These are phyloP conservation scores for Hydriomena furcata DNA, from an alignment of 2,888 invertebrate species.

Conservation along the genomic window DNA sequence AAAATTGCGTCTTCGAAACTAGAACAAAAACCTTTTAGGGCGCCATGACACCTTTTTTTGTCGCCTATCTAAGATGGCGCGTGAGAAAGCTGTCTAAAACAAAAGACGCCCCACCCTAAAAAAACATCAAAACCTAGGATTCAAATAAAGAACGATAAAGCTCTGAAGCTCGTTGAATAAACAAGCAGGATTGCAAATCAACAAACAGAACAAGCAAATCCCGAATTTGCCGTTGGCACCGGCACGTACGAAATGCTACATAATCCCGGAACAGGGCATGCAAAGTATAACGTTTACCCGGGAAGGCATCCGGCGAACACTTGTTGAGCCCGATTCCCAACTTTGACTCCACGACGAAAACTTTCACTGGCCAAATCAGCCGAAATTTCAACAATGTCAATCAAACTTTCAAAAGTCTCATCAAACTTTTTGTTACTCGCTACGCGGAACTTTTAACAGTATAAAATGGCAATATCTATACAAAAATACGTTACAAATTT, in stretches of 20 bases:
- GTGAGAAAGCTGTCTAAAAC: slow-evolving; percentile 71
- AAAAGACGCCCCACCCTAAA: slow-evolving; percentile 78
- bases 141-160: slow-evolving; percentile 37
- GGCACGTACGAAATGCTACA: slow-evolving; percentile 50
- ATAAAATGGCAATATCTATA: slow-evolving; percentile 29
- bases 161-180: slow-evolving; percentile 39
- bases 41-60: slow-evolving; percentile 82
- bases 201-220: slow-evolving; percentile 56
- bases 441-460: slow-evolving; percentile 45
- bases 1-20: slow-evolving; percentile 39
- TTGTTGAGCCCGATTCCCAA: slow-evolving; percentile 73
- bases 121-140: slow-evolving; percentile 37
- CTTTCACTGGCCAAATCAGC: slow-evolving; percentile 49
- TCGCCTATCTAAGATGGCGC: slow-evolving; percentile 79
- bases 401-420: slow-evolving; percentile 40
- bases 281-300: slow-evolving; percentile 80
- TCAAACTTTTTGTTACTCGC: slow-evolving; percentile 29
- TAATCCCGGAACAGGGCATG: slow-evolving; percentile 75
- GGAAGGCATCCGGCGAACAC: slow-evolving; percentile 76
- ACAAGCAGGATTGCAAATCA: slow-evolving; percentile 52
- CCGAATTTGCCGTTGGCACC: slow-evolving; percentile 52
- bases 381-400: slow-evolving; percentile 43
- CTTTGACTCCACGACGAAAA: slow-evolving; percentile 55
- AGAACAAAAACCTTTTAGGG: slow-evolving; percentile 55
- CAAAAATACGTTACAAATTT: slow-evolving; percentile 45